Base-by-base conservation (phyloP, 2,888 invertebrate species). In the Synanthedon myopaeformis region DNA sequence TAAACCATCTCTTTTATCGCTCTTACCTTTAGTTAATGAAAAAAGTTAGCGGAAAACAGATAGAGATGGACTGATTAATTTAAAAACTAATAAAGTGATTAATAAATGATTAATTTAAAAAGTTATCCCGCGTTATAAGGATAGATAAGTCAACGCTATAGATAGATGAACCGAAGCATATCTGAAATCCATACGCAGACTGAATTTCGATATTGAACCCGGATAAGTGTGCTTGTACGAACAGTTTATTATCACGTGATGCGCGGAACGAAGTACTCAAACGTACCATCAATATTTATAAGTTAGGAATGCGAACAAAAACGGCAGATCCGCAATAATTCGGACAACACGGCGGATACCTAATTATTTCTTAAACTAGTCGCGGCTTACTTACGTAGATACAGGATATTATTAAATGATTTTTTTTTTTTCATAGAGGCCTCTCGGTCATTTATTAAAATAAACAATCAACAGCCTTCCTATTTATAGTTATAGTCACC, bases 261-360 rank as follows among this genome's bases (percentile, higher is more conserved):
- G 56, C 61, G 61, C 67, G 54, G 58, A 63, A 63, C 59, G 57
- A 56, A 35, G 35, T 35, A 35, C 35, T 35, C 35, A 35, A 35
- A 35, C 59, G 58, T 53, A 62, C 53, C 65, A 67, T 69, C 66
- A 62, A 72, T 69, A 70, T 70, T 70, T 71, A 74, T 66, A 61
- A 61, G 65, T 56, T 65, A 67, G 65, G 74, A 74, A 76, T 78
- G 78, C 73, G 74, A 61, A 68, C 67, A 81, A 82, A 80, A 80
- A 79, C 66, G 55, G 58, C 53, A 74, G 68, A 75, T 75, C 78
- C 77, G 77, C 69, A 56, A 75, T 70, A 69, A 70, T 73, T 69
- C 61, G 66, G 63, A 52, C 64, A 65, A 51, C 51, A n/a, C 35
- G 58, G 56, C 57, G 60, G 60, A 63, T 58, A 49, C 50, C 54